phyloP scores from a whole-genome alignment of 1,140 invertebrate genomes.

The Galendromus occidentalis region DNA sequence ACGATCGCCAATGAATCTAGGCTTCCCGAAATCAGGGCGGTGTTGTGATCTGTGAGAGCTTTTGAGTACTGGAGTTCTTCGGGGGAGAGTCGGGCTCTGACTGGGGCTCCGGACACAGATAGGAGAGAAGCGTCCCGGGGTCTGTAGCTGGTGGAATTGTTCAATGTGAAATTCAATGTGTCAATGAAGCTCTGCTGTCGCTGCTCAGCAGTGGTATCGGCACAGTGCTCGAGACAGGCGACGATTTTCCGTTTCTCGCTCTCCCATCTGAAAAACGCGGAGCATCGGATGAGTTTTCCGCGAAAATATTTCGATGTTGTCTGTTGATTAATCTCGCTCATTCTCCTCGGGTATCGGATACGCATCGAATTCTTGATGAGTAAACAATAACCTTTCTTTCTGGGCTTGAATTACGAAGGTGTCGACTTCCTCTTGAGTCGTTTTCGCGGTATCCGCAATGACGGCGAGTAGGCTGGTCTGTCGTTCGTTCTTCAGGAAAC shows the following conservation, averaged over 20 bases:
- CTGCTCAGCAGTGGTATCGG: background rate
- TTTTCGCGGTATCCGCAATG: slow-evolving; percentile 64
- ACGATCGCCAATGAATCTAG: background rate
- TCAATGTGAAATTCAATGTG: background rate
- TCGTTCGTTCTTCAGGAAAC: slow-evolving; percentile 72
- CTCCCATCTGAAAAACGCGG: background rate
- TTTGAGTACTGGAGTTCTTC: background rate
- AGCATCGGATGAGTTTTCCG: background rate
- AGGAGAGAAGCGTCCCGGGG: background rate
- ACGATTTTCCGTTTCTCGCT: background rate
- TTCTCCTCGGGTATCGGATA: too few relatives aligned
- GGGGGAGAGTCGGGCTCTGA: background rate
- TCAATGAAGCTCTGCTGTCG: background rate
- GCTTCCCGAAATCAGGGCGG: background rate
- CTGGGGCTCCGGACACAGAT: background rate
- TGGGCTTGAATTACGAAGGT: background rate
- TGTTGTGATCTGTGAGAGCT: background rate
- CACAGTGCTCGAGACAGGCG: background rate
- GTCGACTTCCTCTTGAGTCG: background rate
- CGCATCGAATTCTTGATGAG: slow-evolving; percentile 1
- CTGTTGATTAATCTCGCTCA: too few relatives aligned
- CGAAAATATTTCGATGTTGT: background rate
- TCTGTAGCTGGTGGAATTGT: too few relatives aligned
- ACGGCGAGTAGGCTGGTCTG: slow-evolving; percentile 77
- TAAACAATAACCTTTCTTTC: slow-evolving; percentile 1